These are phyloP conservation scores for Aulostomus chinensis DNA, from an alignment of 2,797 vertebrate species.

Conservation along the genomic window DNA sequence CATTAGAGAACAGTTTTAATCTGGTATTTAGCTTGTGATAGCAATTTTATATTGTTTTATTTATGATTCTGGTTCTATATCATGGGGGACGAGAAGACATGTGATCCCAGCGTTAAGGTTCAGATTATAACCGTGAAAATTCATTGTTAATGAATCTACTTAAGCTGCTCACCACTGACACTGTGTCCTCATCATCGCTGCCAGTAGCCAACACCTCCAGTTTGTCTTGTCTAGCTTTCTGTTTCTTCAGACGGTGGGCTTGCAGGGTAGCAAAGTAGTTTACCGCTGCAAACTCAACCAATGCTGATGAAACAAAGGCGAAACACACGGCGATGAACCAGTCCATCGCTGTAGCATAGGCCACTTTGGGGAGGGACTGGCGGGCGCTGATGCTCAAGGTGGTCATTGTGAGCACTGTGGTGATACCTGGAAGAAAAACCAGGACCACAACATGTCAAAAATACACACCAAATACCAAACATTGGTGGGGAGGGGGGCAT, in stretches of 20 bases:
- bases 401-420: slow-evolving; percentile 98
- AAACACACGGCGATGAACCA: slow-evolving; percentile 99
- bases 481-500: slow-evolving; percentile 26
- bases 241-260: slow-evolving; percentile 79
- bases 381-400: slow-evolving; percentile 98
- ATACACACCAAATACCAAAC: not conserved
- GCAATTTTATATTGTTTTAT: too few relatives aligned
- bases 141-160: not conserved
- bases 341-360: slow-evolving; percentile 98
- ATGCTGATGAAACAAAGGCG: slow-evolving; percentile 95
- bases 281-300: slow-evolving; percentile 96
- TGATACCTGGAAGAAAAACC: slow-evolving; percentile 89
- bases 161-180: slow-evolving; percentile 52
- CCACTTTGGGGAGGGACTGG: slow-evolving; percentile 95
- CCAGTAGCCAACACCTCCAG: slow-evolving; percentile 78
- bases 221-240: slow-evolving; percentile 75
- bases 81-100: not conserved
- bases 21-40: not conserved
- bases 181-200: slow-evolving; percentile 81
- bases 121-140: not conserved
- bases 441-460: not conserved
- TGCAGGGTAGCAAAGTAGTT: slow-evolving; percentile 95
- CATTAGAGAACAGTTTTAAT: too few relatives aligned
- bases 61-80: too few relatives aligned
- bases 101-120: too few relatives aligned